phyloP scores from a whole-genome alignment of 2,113 vertebrate genomes.

The Eleginops maclovinus region DNA sequence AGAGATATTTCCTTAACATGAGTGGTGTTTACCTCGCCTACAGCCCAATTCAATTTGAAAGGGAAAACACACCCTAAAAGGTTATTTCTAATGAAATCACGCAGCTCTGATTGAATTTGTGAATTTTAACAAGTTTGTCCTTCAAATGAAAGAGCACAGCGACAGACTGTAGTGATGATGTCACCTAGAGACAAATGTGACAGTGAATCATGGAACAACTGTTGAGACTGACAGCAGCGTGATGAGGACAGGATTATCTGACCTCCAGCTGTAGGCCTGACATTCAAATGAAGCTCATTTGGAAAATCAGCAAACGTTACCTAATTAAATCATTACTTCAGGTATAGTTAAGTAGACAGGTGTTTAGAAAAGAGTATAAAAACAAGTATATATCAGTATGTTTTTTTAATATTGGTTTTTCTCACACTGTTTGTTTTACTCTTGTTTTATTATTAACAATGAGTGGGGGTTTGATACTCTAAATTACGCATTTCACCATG shows the following conservation, averaged over 20 bases:
- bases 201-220: constrained; percentile 51
- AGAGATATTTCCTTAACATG: constrained; percentile 17
- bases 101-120: neutral
- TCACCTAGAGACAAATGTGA: constrained; percentile 21
- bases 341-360: neutral
- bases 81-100: neutral
- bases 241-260: constrained; percentile 2
- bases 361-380: neutral
- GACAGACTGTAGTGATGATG: constrained; percentile 10
- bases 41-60: neutral
- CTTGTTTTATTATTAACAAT: too few relatives aligned
- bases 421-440: too few relatives aligned
- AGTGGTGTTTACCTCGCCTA: constrained; percentile 14
- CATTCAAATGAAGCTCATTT: constrained; percentile 11
- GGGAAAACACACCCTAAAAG: neutral
- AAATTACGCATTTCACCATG: too few relatives aligned
- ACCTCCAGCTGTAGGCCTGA: constrained; percentile 29
- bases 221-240: constrained; percentile 24
- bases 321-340: neutral
- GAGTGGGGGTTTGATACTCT: too few relatives aligned
- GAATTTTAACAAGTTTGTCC: neutral
- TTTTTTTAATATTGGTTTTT: too few relatives aligned
- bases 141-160: constrained; percentile 1
- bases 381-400: too few relatives aligned
- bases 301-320: constrained; percentile 24